Evolutionary conservation across 92 coral and sea anemone species (phyloP).

Genomic region (Chrysogorgia sp.): DNA sequence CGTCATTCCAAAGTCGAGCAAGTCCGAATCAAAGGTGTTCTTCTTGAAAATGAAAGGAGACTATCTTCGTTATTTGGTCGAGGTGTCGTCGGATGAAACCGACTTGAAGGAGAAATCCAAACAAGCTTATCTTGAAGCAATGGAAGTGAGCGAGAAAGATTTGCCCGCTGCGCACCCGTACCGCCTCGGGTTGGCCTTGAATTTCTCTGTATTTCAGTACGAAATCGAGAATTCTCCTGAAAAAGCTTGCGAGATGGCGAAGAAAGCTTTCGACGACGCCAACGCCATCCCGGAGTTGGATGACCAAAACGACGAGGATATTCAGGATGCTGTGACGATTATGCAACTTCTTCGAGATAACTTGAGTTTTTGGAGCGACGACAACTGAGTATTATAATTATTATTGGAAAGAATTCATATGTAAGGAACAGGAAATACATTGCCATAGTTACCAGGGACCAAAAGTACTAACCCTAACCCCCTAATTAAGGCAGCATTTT

Average conservation of each 20-base stretch:
- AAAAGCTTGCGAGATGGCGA: slow-evolving; percentile 26
- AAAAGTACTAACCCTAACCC: too few relatives aligned
- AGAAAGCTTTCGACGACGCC: slow-evolving; percentile 28
- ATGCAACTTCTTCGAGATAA: slow-evolving; percentile 35
- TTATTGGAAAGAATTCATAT: too few relatives aligned
- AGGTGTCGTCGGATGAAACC: background rate
- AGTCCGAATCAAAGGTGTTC: slow-evolving; percentile 25
- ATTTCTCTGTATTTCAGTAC: slow-evolving; percentile 27
- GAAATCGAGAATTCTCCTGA: slow-evolving; percentile 30
- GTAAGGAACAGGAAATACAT: too few relatives aligned
- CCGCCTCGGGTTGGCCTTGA: slow-evolving; percentile 31
- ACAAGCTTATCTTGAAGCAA: slow-evolving; percentile 14
- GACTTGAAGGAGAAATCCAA: slow-evolving; percentile 17
- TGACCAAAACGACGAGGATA: background rate
- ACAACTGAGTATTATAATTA: too few relatives aligned
- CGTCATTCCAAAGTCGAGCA: slow-evolving; percentile 11
- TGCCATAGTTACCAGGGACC: too few relatives aligned
- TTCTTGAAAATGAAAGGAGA: slow-evolving; percentile 44
- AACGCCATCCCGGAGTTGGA: slow-evolving; percentile 3
- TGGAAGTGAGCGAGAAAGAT: background rate
- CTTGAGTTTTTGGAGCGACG: slow-evolving; percentile 33
- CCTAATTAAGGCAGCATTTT: too few relatives aligned
- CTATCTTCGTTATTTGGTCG: slow-evolving; percentile 28
- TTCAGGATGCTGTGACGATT: slow-evolving; percentile 9
- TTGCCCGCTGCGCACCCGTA: slow-evolving; percentile 3